Base-by-base conservation (phyloP, 2,113 vertebrate species). In the Mesocricetus auratus region DNA sequence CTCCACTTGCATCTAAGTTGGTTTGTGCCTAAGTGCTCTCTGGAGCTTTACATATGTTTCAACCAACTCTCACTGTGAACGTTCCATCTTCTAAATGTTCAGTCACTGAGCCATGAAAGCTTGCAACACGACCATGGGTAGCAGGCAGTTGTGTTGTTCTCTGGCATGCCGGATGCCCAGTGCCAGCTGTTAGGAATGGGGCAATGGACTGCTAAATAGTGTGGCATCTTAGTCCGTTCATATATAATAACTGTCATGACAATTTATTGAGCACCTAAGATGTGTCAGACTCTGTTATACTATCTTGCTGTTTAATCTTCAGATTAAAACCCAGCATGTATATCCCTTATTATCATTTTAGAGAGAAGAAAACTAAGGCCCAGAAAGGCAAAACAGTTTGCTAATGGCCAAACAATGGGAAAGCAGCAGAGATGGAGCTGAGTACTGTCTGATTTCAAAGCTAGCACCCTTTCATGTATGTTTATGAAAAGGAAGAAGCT, bases 21-120 rank as follows among this genome's bases (percentile, higher is more conserved):
- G 85, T 89, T 73, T 96, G 81, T 69, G 86, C 60, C 73, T 94
- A 89, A 96, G 85, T 62, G 75, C 90, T 96, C 81, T 89, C 90
- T 75, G 88, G 92, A 53, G 87, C 74, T 94, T 94, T 62, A 86
- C 94, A 93, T 92, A 66, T 71, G 93, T 96, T 95, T 92, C 94
- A 69, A 50, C 93, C 77, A 62, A 58, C 50, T 93, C 50, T 83
- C 45, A 64, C 88, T 94, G 47, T 64, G 93, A 64, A 93, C 69
- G 42, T 81, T 83, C 56, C 85, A 33, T 96, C 90, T 92, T 96
- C 81, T 91, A 64, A 95, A 75, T 85, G 79, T 79, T 87, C 93
- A 94, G 88, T 88, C 92, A 42, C 82, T 47, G 87, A 96, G 85
- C 50, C 82, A 15, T 93, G 29, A 88, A 93, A 89, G 60, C 56